Conservation (phyloP, 2,888 invertebrate species). For the Drosophila aldrichi region DNA sequence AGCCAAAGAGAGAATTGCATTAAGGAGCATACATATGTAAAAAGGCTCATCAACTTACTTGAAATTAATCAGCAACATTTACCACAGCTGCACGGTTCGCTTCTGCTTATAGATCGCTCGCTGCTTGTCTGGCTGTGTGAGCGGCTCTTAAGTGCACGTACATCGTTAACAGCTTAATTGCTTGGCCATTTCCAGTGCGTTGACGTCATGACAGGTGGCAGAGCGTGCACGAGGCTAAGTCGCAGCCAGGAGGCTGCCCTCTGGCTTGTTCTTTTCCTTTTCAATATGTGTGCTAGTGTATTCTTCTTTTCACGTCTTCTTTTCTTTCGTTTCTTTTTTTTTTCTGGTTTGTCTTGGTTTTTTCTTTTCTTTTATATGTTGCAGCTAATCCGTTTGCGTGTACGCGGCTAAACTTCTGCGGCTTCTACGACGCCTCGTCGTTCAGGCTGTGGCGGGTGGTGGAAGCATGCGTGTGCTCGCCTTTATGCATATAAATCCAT, state of each 20-base stretch:
- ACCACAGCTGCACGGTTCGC: constrained; percentile 44
- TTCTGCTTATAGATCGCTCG: constrained; percentile 49
- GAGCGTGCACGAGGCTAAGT: constrained; percentile 37
- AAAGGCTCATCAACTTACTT: constrained; percentile 69
- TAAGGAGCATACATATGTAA: constrained; percentile 27
- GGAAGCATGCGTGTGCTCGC: constrained; percentile 57
- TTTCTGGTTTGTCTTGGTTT: constrained; percentile 22
- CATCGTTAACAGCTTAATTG: constrained; percentile 80
- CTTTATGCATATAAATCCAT: constrained; percentile 74
- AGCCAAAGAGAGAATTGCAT: constrained; percentile 12
- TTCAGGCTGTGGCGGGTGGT: constrained; percentile 29
- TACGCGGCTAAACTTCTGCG: constrained; percentile 52
- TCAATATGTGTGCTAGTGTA: constrained; percentile 20
- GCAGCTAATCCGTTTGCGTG: constrained; percentile 71
- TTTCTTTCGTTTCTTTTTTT: constrained; percentile 7
- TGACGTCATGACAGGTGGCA: constrained; percentile 62
- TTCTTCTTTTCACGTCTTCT: not conserved
- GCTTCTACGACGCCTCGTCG: constrained; percentile 42
- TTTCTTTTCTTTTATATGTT: constrained; percentile 51
- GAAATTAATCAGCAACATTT: constrained; percentile 73
- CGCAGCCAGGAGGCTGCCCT: constrained; percentile 43
- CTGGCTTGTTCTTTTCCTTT: constrained; percentile 18
- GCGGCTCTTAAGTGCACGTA: constrained; percentile 60
- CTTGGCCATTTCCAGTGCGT: constrained; percentile 65
- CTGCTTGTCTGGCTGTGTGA: constrained; percentile 34